Base-by-base conservation (phyloP, 2,113 vertebrate genomes). In the Alethe castanea region DNA sequence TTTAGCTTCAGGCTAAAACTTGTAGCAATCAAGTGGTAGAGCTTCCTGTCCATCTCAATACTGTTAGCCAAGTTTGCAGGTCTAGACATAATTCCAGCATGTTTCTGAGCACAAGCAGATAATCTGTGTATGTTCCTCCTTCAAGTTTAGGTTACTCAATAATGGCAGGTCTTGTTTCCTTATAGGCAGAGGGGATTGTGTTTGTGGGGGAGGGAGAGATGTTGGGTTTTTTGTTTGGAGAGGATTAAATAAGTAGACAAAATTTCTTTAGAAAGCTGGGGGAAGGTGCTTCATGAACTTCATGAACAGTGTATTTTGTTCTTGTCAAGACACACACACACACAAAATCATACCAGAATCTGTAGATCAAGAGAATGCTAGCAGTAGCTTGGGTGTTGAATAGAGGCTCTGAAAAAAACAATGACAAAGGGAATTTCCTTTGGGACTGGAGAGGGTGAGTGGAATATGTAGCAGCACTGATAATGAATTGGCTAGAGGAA, bases 1-100 rank as follows among this genome's bases (percentile, higher is more conserved):
- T 95, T 90, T 93, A 84, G 88, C 96, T 93, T 79, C 42, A 4
- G 95, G 93, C 86, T 95, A 92, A 85, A 95, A 88, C 90, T 91
- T 95, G 92, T 81, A 87, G 71, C 80, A 76, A 88, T 96, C 62
- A 64, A 94, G 91, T 56, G 81, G 22, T 82, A 82, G 83, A 67
- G 47, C 42, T 89, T 33, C 33, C 22, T 92, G 88, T 80, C 91
- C 92, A 81, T 93, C 79, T 95, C 71, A 85, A 31, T 94, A 73
- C 80, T 88, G 65, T 60, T 47, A 88, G 11, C 35, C 14, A 74
- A 19, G 40, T 66, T 53, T 65, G 72, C 28, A 67, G 20, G 42
- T 86, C 56, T 93, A 5, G 65, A 78, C 9, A 1, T 36, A 64
- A 78, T 50, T 67, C 60, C 31, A 52, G 52, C 12, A 1, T 29